A percentile compares a stretch with the other conserved stretches of the same genome.
phyloP scores from a whole-genome alignment of 2,797 vertebrate genomes.

The Mycteria americana region DNA sequence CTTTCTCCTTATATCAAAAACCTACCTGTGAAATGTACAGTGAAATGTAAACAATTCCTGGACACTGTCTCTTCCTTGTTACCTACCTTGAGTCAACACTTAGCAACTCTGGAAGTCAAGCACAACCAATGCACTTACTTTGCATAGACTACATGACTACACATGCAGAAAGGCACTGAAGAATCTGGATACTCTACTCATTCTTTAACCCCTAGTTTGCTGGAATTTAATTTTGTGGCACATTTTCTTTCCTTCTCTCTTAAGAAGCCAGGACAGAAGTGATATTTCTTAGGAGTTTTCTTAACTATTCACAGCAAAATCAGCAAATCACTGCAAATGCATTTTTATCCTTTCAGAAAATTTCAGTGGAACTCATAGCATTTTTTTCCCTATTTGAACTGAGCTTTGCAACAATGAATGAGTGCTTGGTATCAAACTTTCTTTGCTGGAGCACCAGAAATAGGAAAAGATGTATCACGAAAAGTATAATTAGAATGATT shows the following conservation, averaged over 20 bases:
- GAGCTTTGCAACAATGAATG: conserved; percentile 72
- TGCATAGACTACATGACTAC: neutral
- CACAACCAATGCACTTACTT: neutral
- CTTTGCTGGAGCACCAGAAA: conserved; percentile 59
- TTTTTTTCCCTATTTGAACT: neutral
- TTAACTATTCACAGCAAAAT: neutral
- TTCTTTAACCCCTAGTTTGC: neutral
- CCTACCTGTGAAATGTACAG: neutral
- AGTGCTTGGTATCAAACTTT: conserved; percentile 73
- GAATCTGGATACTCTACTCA: neutral
- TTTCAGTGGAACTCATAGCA: neutral
- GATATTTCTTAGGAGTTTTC: neutral
- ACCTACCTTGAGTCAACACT: neutral
- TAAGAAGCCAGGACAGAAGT: neutral
- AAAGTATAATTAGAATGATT: neutral
- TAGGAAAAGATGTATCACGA: neutral
- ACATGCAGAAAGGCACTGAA: neutral
- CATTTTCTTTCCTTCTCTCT: neutral
- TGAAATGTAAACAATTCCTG: neutral
- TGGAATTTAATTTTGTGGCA: neutral
- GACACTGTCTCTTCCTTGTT: neutral
- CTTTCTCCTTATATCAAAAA: neutral
- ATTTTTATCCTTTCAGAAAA: neutral
- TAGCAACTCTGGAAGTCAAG: neutral
- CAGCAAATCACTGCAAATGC: neutral